Percentiles rank a stretch among this genome's conserved stretches.
Evolutionary conservation across 2,888 invertebrate genomes (phyloP).

Genomic region (Hemicrepidius hirtus): DNA sequence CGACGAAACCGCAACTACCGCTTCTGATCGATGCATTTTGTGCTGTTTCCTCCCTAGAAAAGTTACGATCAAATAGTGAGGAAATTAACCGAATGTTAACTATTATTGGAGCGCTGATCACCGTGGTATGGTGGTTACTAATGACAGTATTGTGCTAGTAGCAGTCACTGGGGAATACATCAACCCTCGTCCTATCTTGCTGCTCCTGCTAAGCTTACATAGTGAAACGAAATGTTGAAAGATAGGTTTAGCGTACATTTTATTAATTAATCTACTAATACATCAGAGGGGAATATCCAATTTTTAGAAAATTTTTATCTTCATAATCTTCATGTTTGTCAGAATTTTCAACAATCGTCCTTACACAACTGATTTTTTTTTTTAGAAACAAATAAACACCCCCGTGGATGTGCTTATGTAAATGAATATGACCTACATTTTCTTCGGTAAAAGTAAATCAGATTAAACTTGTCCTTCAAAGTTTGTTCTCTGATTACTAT

Average conservation of each 20-base stretch:
- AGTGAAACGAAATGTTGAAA: constrained; percentile 6
- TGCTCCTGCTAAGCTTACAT: not conserved
- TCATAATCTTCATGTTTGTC: too few relatives aligned
- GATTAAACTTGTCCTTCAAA: too few relatives aligned
- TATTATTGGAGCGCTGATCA: constrained; percentile 60
- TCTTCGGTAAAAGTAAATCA: too few relatives aligned
- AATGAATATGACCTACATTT: too few relatives aligned
- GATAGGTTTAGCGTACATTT: constrained; percentile 6
- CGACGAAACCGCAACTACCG: constrained; percentile 45
- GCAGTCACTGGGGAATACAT: constrained; percentile 48
- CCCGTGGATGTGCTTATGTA: too few relatives aligned
- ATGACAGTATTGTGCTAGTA: constrained; percentile 61
- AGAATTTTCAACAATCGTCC: too few relatives aligned
- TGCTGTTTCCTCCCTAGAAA: constrained; percentile 36
- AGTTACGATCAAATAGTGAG: constrained; percentile 56
- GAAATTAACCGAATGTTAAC: constrained; percentile 59
- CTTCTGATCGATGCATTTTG: constrained; percentile 49
- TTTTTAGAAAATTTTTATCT: too few relatives aligned
- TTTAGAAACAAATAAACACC: too few relatives aligned
- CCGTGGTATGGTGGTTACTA: constrained; percentile 60
- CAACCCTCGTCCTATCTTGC: constrained; percentile 35
- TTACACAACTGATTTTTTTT: too few relatives aligned
- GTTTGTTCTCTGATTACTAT: too few relatives aligned
- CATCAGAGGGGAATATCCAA: too few relatives aligned
- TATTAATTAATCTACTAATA: not conserved